phyloP scores from a whole-genome alignment of 2,888 invertebrate genomes.

The Agrotis exclamationis region DNA sequence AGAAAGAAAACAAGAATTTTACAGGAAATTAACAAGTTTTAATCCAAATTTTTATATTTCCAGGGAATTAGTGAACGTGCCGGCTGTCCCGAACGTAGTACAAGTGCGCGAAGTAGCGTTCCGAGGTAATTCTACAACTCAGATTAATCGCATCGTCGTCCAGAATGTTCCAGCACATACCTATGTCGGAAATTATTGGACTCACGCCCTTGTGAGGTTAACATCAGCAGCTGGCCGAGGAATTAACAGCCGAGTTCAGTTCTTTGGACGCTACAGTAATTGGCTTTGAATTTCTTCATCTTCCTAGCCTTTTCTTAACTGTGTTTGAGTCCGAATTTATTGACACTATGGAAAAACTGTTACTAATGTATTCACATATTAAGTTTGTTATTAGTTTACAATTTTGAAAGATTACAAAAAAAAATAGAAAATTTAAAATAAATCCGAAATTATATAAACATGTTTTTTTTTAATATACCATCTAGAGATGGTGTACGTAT shows the following conservation, averaged over 20 bases:
- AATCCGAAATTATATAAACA: too few relatives aligned
- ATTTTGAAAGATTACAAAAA: too few relatives aligned
- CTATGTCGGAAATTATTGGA: conserved; percentile 8
- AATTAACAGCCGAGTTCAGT: not conserved
- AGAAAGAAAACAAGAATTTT: too few relatives aligned
- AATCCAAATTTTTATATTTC: not conserved
- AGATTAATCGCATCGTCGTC: not conserved
- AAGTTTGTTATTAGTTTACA: not conserved
- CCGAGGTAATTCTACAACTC: conserved; percentile 7
- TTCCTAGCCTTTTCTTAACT: too few relatives aligned
- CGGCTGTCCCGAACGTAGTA: conserved; percentile 3
- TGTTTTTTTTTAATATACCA: too few relatives aligned
- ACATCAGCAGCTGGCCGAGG: not conserved
- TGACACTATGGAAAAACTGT: not conserved
- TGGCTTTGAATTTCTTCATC: not conserved
- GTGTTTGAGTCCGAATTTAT: too few relatives aligned
- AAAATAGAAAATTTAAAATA: too few relatives aligned
- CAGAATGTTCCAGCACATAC: not conserved
- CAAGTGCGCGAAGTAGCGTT: not conserved
- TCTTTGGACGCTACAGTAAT: conserved; percentile 10
- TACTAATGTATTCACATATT: not conserved
- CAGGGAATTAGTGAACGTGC: conserved; percentile 2
- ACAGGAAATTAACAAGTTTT: not conserved
- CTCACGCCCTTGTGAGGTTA: not conserved
- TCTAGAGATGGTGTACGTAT: too few relatives aligned